Evolutionary conservation across 2,113 vertebrate species (phyloP), one percentile per base, ranked within the genome.

Genomic region (Toxostoma redivivum): DNA sequence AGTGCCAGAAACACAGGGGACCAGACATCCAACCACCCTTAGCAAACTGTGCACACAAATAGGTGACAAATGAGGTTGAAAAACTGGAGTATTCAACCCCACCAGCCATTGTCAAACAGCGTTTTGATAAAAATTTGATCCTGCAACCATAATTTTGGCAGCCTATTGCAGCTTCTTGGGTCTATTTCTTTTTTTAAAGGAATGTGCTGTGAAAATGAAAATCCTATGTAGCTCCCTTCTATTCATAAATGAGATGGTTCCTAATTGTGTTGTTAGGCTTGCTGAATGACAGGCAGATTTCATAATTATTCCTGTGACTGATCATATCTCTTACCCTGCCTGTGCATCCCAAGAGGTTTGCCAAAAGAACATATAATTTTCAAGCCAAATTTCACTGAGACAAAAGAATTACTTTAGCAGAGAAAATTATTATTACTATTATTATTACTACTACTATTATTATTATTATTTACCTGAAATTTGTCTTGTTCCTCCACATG

Each of bases 201-300:
- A 15, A 42, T 42, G 15, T 42, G 11, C 15, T 95, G 35, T 65
- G 50, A 61, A 88, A 85, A 73, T 0, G 4, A 11, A 88, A 94
- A 94, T 80, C 70, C 48, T 37, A 7, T 45, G 40, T 54, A 77
- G 21, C 9, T 69, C 45, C 7, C 23, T 77, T 44, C 5, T 64
- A 94, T 62, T 84, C 77, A 69, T 69, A 51, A 88, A 72, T 93
- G 66, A 86, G 38, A 74, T 16, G 15, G 3, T 27, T 89, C 11
- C 8, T 88, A 51, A 28, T 50, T 56, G 19, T 40, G 25, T 62
- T 1, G 0, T 19, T 60, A 19, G 71, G 38, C 81, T 97, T 95
- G 74, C 87, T 95, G 89, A 96, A 96, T 95, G 87, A 96, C 94
- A 93, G 58, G 70, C 86, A 96, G 80, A 93, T 42, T 86, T 97